Percentiles rank a stretch among this genome's conserved stretches.
Evolutionary conservation across 2,797 vertebrate genomes (phyloP).

Genomic region (Toxotes lorentzi): DNA sequence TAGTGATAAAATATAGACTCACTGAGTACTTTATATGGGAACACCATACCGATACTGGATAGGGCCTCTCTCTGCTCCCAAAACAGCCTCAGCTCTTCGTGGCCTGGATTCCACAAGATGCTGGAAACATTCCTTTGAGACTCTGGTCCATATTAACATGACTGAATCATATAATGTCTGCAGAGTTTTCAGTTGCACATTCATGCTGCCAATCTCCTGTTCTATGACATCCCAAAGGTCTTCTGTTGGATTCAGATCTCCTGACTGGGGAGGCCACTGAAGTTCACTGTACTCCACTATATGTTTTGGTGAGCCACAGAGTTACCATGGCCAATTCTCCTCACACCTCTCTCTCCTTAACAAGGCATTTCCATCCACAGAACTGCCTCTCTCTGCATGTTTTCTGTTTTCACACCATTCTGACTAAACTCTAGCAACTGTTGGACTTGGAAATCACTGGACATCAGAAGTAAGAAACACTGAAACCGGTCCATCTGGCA

Average conservation of each 20-base stretch:
- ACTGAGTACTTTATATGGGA: background rate
- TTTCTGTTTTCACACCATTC: too few species aligned
- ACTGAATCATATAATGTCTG: background rate
- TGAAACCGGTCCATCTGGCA: too few species aligned
- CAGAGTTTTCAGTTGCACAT: background rate
- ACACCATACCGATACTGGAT: background rate
- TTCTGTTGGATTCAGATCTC: background rate
- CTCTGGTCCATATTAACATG: background rate
- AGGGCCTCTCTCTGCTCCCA: background rate
- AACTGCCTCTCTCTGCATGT: too few species aligned
- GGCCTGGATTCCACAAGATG: background rate
- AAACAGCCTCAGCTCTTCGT: background rate
- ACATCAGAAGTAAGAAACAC: too few species aligned
- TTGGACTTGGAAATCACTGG: too few species aligned
- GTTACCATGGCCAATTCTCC: too few species aligned
- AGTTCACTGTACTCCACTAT: background rate
- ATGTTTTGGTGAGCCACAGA: too few species aligned
- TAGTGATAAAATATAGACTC: background rate
- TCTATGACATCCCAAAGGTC: background rate
- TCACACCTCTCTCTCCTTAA: too few species aligned
- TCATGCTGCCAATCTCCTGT: background rate
- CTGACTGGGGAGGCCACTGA: background rate
- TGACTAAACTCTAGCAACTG: too few species aligned
- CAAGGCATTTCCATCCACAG: too few species aligned
- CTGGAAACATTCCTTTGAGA: background rate